Evolutionary conservation across 2,797 vertebrate species (phyloP).

Genomic region (Acridotheres tristis): DNA sequence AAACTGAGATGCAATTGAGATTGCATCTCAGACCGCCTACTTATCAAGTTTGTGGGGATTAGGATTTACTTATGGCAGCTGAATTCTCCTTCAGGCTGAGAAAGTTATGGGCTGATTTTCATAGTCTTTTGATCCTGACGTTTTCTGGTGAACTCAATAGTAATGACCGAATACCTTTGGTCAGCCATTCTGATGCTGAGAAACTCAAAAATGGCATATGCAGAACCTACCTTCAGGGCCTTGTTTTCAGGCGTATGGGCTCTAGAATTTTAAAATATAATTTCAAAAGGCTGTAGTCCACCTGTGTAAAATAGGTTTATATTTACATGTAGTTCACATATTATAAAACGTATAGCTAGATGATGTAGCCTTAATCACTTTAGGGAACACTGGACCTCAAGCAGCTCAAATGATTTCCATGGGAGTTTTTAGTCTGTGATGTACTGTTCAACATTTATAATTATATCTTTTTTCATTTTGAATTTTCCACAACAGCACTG

Average conservation of each 20-base stretch:
- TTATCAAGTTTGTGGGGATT: not conserved
- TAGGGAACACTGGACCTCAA: not conserved
- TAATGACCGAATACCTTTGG: not conserved
- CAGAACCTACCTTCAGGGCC: not conserved
- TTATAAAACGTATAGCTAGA: not conserved
- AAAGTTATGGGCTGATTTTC: not conserved
- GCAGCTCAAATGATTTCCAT: not conserved
- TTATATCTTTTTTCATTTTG: not conserved
- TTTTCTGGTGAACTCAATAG: not conserved
- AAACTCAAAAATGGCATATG: not conserved
- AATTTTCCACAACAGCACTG: not conserved
- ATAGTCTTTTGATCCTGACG: not conserved
- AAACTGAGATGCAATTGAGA: fast-evolving
- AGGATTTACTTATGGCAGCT: not conserved
- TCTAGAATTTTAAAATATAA: not conserved
- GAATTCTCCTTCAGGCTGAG: not conserved
- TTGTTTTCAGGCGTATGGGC: not conserved
- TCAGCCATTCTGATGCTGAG: not conserved
- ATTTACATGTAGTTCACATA: not conserved
- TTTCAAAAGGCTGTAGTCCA: not conserved
- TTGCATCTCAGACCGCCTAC: not conserved
- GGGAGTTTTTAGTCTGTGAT: not conserved
- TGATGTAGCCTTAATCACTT: not conserved
- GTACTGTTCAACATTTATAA: not conserved
- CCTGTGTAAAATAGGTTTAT: not conserved